A percentile compares a stretch with the other conserved stretches of the same genome.
phyloP scores from a whole-genome alignment of 2,797 vertebrate genomes.

The Crocidura indochinensis region DNA sequence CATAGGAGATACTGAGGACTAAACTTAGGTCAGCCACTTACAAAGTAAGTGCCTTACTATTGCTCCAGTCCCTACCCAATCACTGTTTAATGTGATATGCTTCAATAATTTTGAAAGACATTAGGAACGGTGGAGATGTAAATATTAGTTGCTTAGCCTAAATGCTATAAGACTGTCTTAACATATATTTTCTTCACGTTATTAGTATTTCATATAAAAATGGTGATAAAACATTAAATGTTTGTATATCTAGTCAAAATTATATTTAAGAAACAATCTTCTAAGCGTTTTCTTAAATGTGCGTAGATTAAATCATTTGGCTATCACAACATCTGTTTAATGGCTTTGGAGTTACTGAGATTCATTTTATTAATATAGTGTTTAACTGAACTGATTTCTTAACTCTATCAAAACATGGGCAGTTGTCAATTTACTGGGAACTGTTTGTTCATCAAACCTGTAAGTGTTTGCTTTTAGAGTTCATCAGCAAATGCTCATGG shows the following conservation, averaged over 20 bases:
- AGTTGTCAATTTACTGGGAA: not conserved
- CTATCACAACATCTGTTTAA: not conserved
- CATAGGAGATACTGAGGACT: too few species aligned
- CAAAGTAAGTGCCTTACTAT: too few species aligned
- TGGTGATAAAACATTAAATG: not conserved
- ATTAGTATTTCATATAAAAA: not conserved
- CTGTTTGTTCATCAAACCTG: not conserved
- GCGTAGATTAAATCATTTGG: not conserved
- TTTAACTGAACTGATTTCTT: not conserved
- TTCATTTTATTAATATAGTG: conserved; percentile 10
- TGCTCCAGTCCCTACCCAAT: not conserved
- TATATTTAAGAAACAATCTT: not conserved
- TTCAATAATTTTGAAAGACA: not conserved
- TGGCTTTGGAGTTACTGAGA: not conserved
- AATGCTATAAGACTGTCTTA: not conserved
- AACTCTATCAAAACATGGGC: not conserved
- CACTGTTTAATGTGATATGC: not conserved
- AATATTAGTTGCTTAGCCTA: not conserved
- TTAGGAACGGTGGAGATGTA: not conserved
- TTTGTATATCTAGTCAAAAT: conserved; percentile 15
- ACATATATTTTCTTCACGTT: conserved; percentile 16
- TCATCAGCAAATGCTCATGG: conserved; percentile 74
- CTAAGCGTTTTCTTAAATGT: not conserved
- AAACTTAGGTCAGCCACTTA: too few species aligned
- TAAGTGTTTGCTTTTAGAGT: not conserved